Evolutionary conservation across 2,888 invertebrate species (phyloP), one percentile per base, ranked within the genome.

Genomic region (Aleiodes leptofemur): DNA sequence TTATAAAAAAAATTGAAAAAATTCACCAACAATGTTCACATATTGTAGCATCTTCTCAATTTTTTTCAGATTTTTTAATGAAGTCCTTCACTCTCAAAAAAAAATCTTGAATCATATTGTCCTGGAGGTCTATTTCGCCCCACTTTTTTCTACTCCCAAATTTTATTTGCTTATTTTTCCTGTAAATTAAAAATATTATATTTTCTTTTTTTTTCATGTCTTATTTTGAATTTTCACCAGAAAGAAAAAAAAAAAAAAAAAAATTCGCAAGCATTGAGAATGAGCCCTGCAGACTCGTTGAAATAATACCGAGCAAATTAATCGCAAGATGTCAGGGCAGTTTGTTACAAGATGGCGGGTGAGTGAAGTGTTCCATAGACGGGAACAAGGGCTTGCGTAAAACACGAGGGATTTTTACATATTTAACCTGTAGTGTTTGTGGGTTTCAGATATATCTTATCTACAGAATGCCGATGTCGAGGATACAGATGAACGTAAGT

Each of bases 261-360:
- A 29, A 74, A 69, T 4, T n/a, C 38, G 74, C 74, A n/a, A 72
- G 69, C 4, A 66, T 70, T 51, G 77, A 79, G 31, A 69, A 56
- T 71, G 77, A 77, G 50, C 57, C 73, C 73, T 16, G 76, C 77
- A 16, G 73, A 76, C 57, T 34, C 51, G 11, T 59, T 59, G 50
- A 14, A 61, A 6, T 34, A 23, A 23, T 9, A 9, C 72, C 70
- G 43, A 13, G 53, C 3, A 66, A 68, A 50, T 56, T 75, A 14
- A 80, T 84, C 87, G 79, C 77, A 71, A 82, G 88, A 79, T 83
- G 66, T 86, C 88, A 86, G 81, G 74, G 83, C 82, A 88, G 89
- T 89, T 89, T 89, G 89, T 88, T 88, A 84, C 88, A 89, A 89
- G 85, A 89, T 89, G 89, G 89, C 88, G 88, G 89, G 88, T 89